A percentile compares a stretch with the other conserved stretches of the same genome.
Conservation (phyloP, 2,888 invertebrate species). For the Hirtodrosophila alboralis region DNA sequence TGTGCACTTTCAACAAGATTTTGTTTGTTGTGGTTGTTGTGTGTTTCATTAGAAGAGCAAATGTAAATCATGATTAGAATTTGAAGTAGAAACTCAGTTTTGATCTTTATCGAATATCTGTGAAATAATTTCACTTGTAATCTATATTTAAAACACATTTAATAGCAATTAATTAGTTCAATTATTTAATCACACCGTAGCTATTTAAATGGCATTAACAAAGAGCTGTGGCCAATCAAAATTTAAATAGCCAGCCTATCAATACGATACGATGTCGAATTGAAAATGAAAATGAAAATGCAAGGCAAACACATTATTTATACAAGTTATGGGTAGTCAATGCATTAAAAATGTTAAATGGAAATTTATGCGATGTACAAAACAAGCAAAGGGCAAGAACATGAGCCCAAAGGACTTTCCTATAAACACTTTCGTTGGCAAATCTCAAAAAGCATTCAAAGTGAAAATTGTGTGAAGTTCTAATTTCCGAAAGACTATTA, state of each 20-base stretch:
- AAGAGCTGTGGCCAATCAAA: neutral
- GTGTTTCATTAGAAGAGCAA: conserved; percentile 2
- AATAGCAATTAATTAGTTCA: conserved; percentile 1
- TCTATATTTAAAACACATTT: conserved; percentile 6
- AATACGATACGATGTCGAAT: conserved; percentile 1
- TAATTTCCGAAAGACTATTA: too few species aligned
- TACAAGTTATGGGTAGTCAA: conserved; percentile 31
- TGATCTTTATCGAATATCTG: too few species aligned
- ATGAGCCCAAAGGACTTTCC: conserved; percentile 20
- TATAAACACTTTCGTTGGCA: conserved; percentile 4
- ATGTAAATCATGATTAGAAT: conserved; percentile 14
- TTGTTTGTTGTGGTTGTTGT: conserved; percentile 5
- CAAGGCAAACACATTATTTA: conserved; percentile 34
- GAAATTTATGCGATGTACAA: conserved; percentile 35
- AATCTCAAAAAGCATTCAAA: conserved; percentile 11
- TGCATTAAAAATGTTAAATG: conserved; percentile 38
- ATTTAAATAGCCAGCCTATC: conserved; percentile 8
- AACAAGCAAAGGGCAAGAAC: conserved; percentile 4
- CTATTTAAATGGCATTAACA: neutral
- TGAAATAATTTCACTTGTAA: neutral
- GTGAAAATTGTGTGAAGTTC: too few species aligned
- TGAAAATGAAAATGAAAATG: conserved; percentile 21
- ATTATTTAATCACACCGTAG: neutral
- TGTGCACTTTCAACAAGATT: conserved; percentile 37
- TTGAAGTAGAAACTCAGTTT: neutral